A percentile compares a stretch with the other conserved stretches of the same genome.
These are phyloP conservation scores for Balanococcus diminutus DNA, from an alignment of 2,888 invertebrate species.

Conservation along the genomic window DNA sequence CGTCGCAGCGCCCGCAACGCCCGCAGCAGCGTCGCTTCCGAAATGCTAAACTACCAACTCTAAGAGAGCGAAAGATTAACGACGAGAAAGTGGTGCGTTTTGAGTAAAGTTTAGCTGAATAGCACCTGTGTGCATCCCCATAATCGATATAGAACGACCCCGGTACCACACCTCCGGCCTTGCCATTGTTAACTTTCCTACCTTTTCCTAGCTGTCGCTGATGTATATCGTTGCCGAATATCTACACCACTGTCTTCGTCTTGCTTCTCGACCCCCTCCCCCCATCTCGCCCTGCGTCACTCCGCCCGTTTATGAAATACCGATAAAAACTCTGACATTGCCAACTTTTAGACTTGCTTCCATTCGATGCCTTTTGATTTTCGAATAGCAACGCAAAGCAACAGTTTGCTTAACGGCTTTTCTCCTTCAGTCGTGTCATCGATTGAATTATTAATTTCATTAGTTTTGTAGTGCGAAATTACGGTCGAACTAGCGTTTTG, in stretches of 20 bases:
- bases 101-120: constrained; percentile 52
- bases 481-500: constrained; percentile 24
- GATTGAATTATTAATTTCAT: constrained; percentile 26
- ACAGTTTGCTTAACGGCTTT: constrained; percentile 42
- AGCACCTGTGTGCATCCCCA: constrained; percentile 54
- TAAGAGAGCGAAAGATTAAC: constrained; percentile 51
- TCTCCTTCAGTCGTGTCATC: constrained; percentile 18
- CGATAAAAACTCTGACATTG: constrained; percentile 40
- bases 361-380: constrained; percentile 29
- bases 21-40: background rate
- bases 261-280: background rate
- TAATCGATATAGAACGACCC: constrained; percentile 50
- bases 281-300: background rate
- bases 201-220: constrained; percentile 32
- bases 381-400: constrained; percentile 17
- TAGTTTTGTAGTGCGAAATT: constrained; percentile 34
- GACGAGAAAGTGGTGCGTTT: constrained; percentile 40
- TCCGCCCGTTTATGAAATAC: constrained; percentile 24
- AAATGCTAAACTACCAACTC: constrained; percentile 46
- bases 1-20: background rate
- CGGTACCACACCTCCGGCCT: constrained; percentile 26
- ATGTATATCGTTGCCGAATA: constrained; percentile 33
- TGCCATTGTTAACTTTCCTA: constrained; percentile 32
- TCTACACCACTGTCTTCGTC: background rate
- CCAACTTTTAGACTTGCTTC: constrained; percentile 44